Conservation (phyloP, 2,888 invertebrate species). For the Sussaba pulchella region DNA sequence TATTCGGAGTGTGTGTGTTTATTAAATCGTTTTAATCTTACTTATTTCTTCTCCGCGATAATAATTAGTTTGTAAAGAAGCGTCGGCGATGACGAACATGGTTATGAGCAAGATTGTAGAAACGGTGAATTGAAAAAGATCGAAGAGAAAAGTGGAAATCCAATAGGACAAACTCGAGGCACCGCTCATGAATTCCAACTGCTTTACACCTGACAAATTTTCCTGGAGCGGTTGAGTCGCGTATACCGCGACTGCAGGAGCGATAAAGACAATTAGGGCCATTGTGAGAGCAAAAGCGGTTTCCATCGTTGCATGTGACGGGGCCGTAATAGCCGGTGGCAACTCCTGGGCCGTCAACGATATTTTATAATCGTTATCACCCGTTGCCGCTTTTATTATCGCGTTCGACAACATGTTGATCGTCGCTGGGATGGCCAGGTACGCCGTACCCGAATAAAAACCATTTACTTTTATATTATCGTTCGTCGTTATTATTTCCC, state of each 20-base stretch:
- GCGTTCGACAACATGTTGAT: slow-evolving; percentile 85
- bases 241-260: slow-evolving; percentile 84
- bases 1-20: too few relatives aligned
- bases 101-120: slow-evolving; percentile 72
- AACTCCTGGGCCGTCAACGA: slow-evolving; percentile 74
- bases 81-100: slow-evolving; percentile 75
- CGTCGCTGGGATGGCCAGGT: slow-evolving; percentile 86
- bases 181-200: slow-evolving; percentile 89
- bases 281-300: slow-evolving; percentile 70
- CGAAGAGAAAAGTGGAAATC: slow-evolving; percentile 87
- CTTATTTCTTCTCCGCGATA: slow-evolving; percentile 84
- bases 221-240: slow-evolving; percentile 88
- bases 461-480: slow-evolving; percentile 77
- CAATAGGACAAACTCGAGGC: slow-evolving; percentile 88
- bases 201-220: slow-evolving; percentile 87
- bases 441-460: slow-evolving; percentile 85
- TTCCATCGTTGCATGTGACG: neutral
- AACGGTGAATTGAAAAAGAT: slow-evolving; percentile 82
- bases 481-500: slow-evolving; percentile 83
- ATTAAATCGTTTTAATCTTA: slow-evolving; percentile 68
- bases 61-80: slow-evolving; percentile 72
- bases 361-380: slow-evolving; percentile 75
- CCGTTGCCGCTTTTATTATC: slow-evolving; percentile 76
- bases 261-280: slow-evolving; percentile 74
- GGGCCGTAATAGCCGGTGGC: slow-evolving; percentile 69